Evolutionary conservation across 2,888 invertebrate species (phyloP).

Genomic region (Netelia inedita): DNA sequence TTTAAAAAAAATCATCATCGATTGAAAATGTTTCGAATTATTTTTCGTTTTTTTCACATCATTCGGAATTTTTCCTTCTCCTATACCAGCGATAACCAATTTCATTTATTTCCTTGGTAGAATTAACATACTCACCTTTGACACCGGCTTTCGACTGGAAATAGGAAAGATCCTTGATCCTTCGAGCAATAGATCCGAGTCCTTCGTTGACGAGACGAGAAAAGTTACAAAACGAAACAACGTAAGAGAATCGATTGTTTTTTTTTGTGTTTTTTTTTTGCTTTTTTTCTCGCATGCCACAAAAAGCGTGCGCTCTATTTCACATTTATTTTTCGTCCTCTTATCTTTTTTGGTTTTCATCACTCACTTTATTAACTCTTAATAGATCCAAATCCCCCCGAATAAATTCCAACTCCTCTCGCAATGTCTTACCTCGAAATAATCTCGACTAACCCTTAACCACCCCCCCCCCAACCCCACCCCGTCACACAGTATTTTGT

Average conservation of each 20-base stretch:
- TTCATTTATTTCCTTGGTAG: too few relatives aligned
- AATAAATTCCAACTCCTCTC: slow-evolving; percentile 43
- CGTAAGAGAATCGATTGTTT: too few relatives aligned
- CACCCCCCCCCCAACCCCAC: slow-evolving; percentile 29
- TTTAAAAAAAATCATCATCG: background rate
- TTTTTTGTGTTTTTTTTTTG: background rate
- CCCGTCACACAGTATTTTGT: slow-evolving; percentile 58
- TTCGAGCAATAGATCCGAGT: background rate
- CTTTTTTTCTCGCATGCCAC: too few relatives aligned
- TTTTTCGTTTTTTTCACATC: too few relatives aligned
- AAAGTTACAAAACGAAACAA: background rate
- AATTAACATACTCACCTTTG: slow-evolving; percentile 6
- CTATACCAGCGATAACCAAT: too few relatives aligned
- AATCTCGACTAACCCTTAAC: slow-evolving; percentile 51
- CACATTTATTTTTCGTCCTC: slow-evolving; percentile 26
- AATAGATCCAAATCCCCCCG: slow-evolving; percentile 39
- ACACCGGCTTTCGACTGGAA: background rate
- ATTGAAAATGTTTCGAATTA: too few relatives aligned
- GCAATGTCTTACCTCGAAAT: slow-evolving; percentile 40
- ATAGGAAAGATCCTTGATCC: slow-evolving; percentile 1
- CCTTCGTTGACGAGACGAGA: background rate
- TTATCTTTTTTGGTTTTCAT: slow-evolving; percentile 31
- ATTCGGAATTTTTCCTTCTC: too few relatives aligned
- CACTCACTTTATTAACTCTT: slow-evolving; percentile 62
- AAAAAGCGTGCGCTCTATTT: slow-evolving; percentile 12